Percentiles rank a stretch among this genome's conserved stretches.
Evolutionary conservation across 2,888 invertebrate genomes (phyloP).

Genomic region (Epistrophe eligans): DNA sequence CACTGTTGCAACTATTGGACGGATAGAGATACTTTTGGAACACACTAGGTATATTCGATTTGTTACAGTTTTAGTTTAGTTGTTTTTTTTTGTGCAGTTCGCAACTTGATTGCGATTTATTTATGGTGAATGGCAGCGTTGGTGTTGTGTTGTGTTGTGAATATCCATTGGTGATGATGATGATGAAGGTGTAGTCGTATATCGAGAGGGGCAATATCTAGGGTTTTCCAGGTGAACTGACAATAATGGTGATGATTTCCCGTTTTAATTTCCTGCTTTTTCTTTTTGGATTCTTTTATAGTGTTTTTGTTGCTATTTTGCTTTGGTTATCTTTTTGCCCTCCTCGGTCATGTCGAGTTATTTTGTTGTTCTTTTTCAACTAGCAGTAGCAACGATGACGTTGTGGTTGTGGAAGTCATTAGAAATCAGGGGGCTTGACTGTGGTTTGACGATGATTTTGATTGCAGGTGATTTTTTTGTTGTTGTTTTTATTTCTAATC

Average conservation of each 20-base stretch:
- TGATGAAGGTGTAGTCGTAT: constrained; percentile 4
- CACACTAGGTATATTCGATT: constrained; percentile 43
- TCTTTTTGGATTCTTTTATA: constrained; percentile 42
- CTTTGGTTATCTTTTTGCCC: constrained; percentile 55
- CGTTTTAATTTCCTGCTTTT: constrained; percentile 63
- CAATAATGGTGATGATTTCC: constrained; percentile 59
- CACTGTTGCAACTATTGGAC: constrained; percentile 35
- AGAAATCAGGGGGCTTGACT: constrained; percentile 40
- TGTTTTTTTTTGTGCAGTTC: constrained; percentile 6
- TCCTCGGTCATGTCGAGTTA: constrained; percentile 54
- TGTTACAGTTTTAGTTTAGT: constrained; percentile 53
- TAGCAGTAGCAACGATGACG: constrained; percentile 11
- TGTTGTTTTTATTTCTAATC: neutral
- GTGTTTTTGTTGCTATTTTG: constrained; percentile 62
- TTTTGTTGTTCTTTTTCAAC: constrained; percentile 37
- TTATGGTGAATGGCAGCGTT: constrained; percentile 53
- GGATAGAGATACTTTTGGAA: constrained; percentile 33
- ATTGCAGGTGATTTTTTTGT: constrained; percentile 63
- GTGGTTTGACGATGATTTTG: constrained; percentile 60
- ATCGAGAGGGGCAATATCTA: constrained; percentile 10
- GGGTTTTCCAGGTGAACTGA: constrained; percentile 71
- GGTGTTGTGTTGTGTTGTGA: constrained; percentile 22
- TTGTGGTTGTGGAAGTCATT: constrained; percentile 58
- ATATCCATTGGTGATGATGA: constrained; percentile 11
- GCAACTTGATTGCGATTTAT: constrained; percentile 60